Evolutionary conservation across 2,888 invertebrate genomes (phyloP), one percentile per base, ranked within the genome.

Genomic region (Halictus quadricinctus): DNA sequence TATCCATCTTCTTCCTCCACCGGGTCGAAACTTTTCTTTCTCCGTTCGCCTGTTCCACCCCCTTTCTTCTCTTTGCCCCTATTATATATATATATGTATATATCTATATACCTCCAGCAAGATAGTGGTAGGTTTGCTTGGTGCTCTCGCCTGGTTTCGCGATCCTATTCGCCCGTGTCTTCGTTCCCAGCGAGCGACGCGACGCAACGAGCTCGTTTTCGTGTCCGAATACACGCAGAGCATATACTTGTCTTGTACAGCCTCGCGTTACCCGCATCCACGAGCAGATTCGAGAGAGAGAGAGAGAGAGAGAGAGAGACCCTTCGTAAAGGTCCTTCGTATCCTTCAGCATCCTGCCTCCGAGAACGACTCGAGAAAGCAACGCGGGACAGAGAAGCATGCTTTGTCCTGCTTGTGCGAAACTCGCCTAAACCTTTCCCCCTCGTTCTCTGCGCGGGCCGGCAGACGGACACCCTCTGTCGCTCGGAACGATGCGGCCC

Each of bases 1-100:
- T 81, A 86, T 87, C 80, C 80, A 75, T 87, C 81, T 83, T 78
- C 84, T 76, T 84, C 83, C 81, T 80, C 79, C 83, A n/a, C 58
- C 48, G 72, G 25, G 72, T 76, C 69, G 66, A 78, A 83, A 87
- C 83, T 88, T 87, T 83, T 84, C 86, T 79, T 83, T 81, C 86
- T 74, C 84, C 29, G 29, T 29, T 29, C 29, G 29, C 29, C 29
- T 64, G 69, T 69, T 64, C 66, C 29, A 60, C 29, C 29, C 48
- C 48, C 29, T 43, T 64, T 41, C 72, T 36, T 46, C 72, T 50
- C 46, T 73, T 36, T 21, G 50, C 15, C 58, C 48, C 70, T 15
- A 7, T 70, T 58, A 58, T 58, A 36, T 36, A 36, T 36, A 3
- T 36, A 36, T 36, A 36, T 36, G 36, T 36, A 36, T 36, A 64